A percentile compares a stretch with the other conserved stretches of the same genome.
phyloP scores from a whole-genome alignment of 2,888 invertebrate genomes.

The Drosophila phalerata region DNA sequence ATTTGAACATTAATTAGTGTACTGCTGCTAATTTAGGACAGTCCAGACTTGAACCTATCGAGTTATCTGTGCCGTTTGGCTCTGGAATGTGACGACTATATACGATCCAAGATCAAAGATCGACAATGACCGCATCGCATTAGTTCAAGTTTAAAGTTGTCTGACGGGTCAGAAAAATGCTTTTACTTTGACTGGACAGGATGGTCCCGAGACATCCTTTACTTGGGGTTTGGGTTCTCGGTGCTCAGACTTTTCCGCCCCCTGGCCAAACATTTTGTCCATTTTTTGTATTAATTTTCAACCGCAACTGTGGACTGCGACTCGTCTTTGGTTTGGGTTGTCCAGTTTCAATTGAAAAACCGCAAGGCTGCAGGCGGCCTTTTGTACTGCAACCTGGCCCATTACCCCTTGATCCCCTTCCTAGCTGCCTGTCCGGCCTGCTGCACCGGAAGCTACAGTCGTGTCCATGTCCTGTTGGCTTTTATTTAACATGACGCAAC shows the following conservation, averaged over 20 bases:
- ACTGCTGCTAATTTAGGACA: slow-evolving; percentile 76
- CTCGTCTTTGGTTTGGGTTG: slow-evolving; percentile 26
- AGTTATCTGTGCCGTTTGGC: slow-evolving; percentile 41
- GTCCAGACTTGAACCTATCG: slow-evolving; percentile 46
- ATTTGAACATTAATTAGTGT: slow-evolving; percentile 72
- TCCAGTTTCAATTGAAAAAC: slow-evolving; percentile 76
- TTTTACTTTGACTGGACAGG: slow-evolving; percentile 26
- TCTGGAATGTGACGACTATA: slow-evolving; percentile 44
- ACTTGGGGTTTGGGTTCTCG: not conserved
- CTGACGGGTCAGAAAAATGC: not conserved
- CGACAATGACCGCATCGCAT: slow-evolving; percentile 17
- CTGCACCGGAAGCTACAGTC: slow-evolving; percentile 68
- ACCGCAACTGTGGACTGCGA: slow-evolving; percentile 41
- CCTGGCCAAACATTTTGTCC: slow-evolving; percentile 39
- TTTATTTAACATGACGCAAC: slow-evolving; percentile 81
- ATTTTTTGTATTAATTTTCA: slow-evolving; percentile 68
- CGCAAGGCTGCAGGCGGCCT: slow-evolving; percentile 65
- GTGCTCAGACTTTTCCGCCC: slow-evolving; percentile 13
- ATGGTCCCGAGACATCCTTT: slow-evolving; percentile 60
- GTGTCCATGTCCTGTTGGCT: slow-evolving; percentile 70
- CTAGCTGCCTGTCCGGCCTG: not conserved
- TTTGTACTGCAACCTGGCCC: slow-evolving; percentile 33
- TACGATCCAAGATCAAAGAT: not conserved
- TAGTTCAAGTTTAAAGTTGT: slow-evolving; percentile 2
- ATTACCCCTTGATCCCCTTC: slow-evolving; percentile 1